Evolutionary conservation across 2,113 vertebrate genomes (phyloP).

Genomic region (Lamprotornis superbus): DNA sequence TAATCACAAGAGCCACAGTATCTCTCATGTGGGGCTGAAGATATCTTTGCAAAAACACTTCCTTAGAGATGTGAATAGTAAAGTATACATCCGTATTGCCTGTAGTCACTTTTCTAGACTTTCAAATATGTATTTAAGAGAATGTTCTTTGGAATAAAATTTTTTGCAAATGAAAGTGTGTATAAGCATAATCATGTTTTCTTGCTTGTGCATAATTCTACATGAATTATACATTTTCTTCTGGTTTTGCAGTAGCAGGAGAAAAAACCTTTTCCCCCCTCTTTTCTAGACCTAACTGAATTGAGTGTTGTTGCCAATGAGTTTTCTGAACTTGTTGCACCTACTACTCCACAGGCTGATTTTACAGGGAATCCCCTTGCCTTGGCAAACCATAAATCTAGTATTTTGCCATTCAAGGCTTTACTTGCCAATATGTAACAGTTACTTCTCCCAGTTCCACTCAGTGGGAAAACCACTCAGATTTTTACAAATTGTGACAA

Average conservation of each 20-base stretch:
- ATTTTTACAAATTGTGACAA: background rate
- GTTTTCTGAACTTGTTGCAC: background rate
- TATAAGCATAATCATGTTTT: background rate
- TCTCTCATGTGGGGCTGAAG: background rate
- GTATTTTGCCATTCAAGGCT: background rate
- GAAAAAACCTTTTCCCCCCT: fast-evolving
- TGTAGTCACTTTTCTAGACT: background rate
- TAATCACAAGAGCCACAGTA: background rate
- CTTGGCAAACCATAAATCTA: background rate
- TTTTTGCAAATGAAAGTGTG: background rate
- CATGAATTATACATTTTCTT: background rate
- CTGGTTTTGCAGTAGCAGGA: background rate
- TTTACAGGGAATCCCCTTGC: background rate
- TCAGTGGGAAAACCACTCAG: background rate
- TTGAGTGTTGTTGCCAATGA: background rate
- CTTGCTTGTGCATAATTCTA: background rate
- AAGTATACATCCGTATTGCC: background rate
- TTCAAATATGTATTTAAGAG: background rate
- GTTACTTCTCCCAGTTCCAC: background rate
- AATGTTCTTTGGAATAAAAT: background rate
- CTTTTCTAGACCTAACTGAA: background rate
- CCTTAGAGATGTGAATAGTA: background rate
- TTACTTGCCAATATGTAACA: background rate
- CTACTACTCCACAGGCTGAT: background rate
- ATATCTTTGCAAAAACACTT: background rate